Base-by-base conservation (phyloP, 2,888 invertebrate species). In the Mongoloraphidia duomilia region DNA sequence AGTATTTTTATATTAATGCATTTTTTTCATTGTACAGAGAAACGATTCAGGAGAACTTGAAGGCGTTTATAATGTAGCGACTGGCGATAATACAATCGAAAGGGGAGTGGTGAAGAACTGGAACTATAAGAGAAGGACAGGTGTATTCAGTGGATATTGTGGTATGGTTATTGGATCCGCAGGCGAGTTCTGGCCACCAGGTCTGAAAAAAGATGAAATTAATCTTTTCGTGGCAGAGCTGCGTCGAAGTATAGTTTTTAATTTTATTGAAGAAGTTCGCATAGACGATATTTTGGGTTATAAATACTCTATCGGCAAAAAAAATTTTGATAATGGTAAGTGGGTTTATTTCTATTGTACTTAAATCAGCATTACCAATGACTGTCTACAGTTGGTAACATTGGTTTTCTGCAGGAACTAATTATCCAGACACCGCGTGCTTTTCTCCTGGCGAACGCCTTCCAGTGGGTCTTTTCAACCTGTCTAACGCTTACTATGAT, bases 111-210 rank as follows among this genome's bases (percentile, higher is more conserved):
- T 89, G 33, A 63, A 77, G 40, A 68, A 72, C 9, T 91, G 88
- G 88, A 84, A 91, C 62, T 69, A 79, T 56, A 65, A 68, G 42
- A 79, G 77, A 41, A 68, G 71, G 3, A 75, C 81, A 0, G 63
- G 72, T 57, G 63, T 72, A 59, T 74, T 80, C 62, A 54, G 65
- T 0, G 74, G 72, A 8, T 65, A 71, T 33, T 83, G 83, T 61
- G 79, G 77, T 47, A 62, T 64, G 58, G 72, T 89, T 2, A 70
- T 71, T 49, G 90, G 89, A 33, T 85, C 86, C 17, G 81, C 82
- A 0, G 88, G 89, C 0, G 89, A 89, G 68, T 83, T 88, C 63
- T 80, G 84, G 63, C 80, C 85, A 0, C 82, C 86, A 1, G 73
- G 79, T 59, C 66, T 79, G 1, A 76, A 76, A 50, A 70, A 75